Evolutionary conservation across 2,888 invertebrate genomes (phyloP).

Genomic region (Himalopsyche japonica): DNA sequence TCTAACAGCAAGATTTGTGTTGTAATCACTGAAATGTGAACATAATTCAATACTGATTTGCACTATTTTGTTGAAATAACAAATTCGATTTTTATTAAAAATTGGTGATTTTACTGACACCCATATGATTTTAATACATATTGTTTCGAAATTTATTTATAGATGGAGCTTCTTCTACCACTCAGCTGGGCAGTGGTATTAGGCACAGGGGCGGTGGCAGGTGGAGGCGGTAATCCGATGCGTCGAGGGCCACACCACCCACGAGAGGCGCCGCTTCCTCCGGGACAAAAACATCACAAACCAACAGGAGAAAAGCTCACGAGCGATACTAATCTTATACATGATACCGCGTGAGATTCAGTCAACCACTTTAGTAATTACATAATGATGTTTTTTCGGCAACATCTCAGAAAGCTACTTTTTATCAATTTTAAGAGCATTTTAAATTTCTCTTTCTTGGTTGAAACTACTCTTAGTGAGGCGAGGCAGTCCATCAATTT

Average conservation of each 20-base stretch:
- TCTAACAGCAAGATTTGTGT: no score
- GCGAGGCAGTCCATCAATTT: no score
- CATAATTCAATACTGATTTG: no score
- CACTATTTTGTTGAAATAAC: no score
- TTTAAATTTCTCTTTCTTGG: no score
- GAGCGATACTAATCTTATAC: constrained; percentile 71
- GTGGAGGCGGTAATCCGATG: constrained; percentile 44
- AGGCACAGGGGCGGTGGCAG: constrained; percentile 48
- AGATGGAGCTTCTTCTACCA: constrained; percentile 43
- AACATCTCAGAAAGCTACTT: no score
- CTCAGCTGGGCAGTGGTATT: constrained; percentile 44
- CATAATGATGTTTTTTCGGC: neutral
- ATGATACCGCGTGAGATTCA: constrained; percentile 68
- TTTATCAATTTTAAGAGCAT: no score
- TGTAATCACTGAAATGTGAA: no score
- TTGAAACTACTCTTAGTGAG: no score
- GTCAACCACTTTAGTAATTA: constrained; percentile 60
- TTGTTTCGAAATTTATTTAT: neutral
- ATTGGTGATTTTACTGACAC: no score
- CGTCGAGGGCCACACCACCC: constrained; percentile 71
- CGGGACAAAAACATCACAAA: constrained; percentile 56
- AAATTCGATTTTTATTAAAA: no score
- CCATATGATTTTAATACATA: no score
- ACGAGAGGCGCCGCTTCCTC: constrained; percentile 50
- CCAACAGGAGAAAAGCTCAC: constrained; percentile 70